Evolutionary conservation across 2,888 invertebrate species (phyloP).

Genomic region (Caenorhabditis sinica): DNA sequence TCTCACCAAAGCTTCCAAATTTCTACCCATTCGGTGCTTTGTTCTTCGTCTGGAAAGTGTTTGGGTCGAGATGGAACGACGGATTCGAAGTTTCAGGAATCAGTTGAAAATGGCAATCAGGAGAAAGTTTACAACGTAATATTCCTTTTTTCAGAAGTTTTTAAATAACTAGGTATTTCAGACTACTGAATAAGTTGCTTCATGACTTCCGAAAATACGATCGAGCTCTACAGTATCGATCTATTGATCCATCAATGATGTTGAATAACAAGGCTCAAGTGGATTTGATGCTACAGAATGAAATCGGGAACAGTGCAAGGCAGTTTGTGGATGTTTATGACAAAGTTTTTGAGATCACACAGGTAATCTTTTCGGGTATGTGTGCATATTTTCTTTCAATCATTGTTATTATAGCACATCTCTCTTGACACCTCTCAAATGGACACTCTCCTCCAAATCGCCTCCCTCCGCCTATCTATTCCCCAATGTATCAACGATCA

Average conservation of each 20-base stretch:
- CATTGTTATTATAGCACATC: constrained; percentile 57
- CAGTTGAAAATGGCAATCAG: constrained; percentile 63
- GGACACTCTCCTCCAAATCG: constrained; percentile 69
- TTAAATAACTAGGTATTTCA: no score
- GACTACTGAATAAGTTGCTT: constrained; percentile 61
- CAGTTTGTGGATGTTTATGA: constrained; percentile 75
- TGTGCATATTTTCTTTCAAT: background rate
- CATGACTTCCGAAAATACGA: constrained; percentile 70
- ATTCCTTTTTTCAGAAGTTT: background rate
- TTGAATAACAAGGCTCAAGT: constrained; percentile 79
- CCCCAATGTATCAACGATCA: constrained; percentile 72
- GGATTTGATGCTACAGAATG: constrained; percentile 70
- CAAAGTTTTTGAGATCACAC: constrained; percentile 75
- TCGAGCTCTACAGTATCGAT: constrained; percentile 76
- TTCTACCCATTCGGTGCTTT: constrained; percentile 50
- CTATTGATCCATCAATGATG: constrained; percentile 80
- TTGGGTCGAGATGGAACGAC: constrained; percentile 61
- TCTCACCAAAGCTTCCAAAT: constrained; percentile 48
- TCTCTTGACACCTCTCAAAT: constrained; percentile 72
- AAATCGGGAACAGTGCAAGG: constrained; percentile 69
- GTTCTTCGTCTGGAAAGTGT: constrained; percentile 52
- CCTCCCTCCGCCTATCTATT: constrained; percentile 67
- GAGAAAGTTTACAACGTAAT: constrained; percentile 55
- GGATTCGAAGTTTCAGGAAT: constrained; percentile 55
- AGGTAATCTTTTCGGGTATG: constrained; percentile 65